Conservation (phyloP, 1,140 invertebrate genomes). For the Archegozetes longisetosus region DNA sequence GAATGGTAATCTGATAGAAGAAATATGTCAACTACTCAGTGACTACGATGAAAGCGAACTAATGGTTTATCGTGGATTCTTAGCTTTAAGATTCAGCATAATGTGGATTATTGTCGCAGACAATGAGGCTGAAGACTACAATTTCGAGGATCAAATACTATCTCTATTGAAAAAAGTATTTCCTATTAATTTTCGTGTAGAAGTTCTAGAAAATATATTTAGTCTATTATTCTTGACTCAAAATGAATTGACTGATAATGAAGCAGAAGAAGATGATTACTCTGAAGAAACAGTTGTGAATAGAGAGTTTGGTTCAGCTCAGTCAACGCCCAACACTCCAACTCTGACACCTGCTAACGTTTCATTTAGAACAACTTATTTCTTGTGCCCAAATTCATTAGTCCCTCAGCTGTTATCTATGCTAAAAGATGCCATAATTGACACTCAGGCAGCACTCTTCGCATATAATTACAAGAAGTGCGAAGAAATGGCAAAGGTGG, state of each 20-base stretch:
- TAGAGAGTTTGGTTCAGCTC: background rate
- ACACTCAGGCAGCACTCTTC: too few relatives aligned
- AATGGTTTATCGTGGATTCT: slow-evolving; percentile 2
- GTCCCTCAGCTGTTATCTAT: slow-evolving; percentile 8
- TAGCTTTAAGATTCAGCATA: background rate
- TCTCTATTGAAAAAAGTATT: slow-evolving; percentile 24
- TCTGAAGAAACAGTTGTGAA: slow-evolving; percentile 4
- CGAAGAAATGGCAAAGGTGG: too few relatives aligned
- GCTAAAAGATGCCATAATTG: slow-evolving; percentile 11
- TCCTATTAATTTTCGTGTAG: slow-evolving; percentile 29
- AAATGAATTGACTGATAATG: slow-evolving; percentile 25
- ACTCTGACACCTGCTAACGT: background rate
- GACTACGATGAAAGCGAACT: background rate
- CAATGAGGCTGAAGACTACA: background rate
- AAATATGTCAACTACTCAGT: slow-evolving; percentile 3
- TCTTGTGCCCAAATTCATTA: slow-evolving; percentile 10
- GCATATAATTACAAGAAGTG: too few relatives aligned
- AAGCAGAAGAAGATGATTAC: slow-evolving; percentile 8
- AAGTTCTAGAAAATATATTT: slow-evolving; percentile 34
- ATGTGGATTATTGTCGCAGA: background rate
- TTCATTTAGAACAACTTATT: background rate
- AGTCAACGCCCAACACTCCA: background rate
- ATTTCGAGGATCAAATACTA: background rate
- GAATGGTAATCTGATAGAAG: background rate
- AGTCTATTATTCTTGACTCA: slow-evolving; percentile 30